A percentile compares a stretch with the other conserved stretches of the same genome.
Evolutionary conservation across 2,888 invertebrate genomes (phyloP).

Genomic region (Chrysomela aeneicollis): DNA sequence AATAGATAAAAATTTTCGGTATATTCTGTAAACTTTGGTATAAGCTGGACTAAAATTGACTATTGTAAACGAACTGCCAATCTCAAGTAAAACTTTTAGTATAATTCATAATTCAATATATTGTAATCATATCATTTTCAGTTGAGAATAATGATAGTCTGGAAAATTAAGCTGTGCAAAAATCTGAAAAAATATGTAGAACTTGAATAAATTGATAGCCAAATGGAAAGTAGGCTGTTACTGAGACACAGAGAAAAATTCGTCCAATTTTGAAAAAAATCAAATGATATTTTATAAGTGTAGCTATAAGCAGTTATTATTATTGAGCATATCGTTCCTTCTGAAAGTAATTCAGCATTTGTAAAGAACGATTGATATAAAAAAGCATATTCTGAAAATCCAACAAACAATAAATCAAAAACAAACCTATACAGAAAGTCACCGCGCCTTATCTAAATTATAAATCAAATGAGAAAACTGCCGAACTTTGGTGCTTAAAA

Average conservation of each 20-base stretch:
- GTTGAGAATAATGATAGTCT: neutral
- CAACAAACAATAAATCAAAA: neutral
- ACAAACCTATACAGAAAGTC: neutral
- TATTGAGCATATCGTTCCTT: no score
- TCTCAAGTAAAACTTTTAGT: neutral
- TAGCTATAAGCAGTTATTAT: no score
- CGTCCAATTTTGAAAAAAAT: no score
- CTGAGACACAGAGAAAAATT: no score
- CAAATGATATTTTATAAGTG: no score
- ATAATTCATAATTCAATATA: neutral
- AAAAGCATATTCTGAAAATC: neutral
- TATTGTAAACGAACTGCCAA: neutral
- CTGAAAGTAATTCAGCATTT: no score
- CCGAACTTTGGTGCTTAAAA: neutral
- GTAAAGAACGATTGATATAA: neutral
- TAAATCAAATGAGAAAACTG: slow-evolving; percentile 3
- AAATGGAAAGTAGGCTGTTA: no score
- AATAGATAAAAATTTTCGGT: no score
- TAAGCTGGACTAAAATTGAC: neutral
- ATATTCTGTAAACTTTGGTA: no score
- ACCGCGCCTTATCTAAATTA: neutral
- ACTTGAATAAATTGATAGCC: no score
- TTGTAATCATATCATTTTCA: neutral
- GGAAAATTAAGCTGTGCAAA: neutral
- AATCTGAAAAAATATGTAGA: no score